Evolutionary conservation across 2,888 invertebrate species (phyloP), one percentile per base, ranked within the genome.

Genomic region (Eurytoma adleriae): DNA sequence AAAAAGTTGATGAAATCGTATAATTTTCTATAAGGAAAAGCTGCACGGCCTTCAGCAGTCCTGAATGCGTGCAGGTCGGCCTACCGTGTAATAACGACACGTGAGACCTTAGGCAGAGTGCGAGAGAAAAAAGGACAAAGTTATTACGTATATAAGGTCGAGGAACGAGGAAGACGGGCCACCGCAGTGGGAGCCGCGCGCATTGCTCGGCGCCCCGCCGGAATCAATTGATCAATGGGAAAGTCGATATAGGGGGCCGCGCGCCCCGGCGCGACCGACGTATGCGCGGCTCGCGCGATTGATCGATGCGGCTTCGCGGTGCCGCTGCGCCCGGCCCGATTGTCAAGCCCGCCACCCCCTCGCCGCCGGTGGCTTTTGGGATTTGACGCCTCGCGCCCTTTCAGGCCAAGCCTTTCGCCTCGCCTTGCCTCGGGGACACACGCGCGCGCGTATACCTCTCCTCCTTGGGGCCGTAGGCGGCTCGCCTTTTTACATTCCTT

Each of bases 271-370:
- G 13, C 18, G 12, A 10, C 48, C 57, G 40, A 71, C 57, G 48
- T 62, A 72, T 56, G 64, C 59, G 67, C 24, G 50, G 16, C 20
- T 1, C 48, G 20, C 71, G 30, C 56, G 83, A 83, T 85, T 85
- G 86, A 86, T 86, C 86, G 84, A 86, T 85, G 83, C 56, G 78
- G 66, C 68, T 61, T 64, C 40, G 50, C 66, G 74, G 18, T 13
- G n/a, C 64, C 52, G 52, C 56, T 56, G n/a, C 54, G 77, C 52
- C 24, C 20, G 62, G 14, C 48, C n/a, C 67, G 74, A 57, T 74
- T 40, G 66, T 16, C 66, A 40, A 40, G 40, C 18, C 56, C 20
- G 57, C 30, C 27, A 20, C 69, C 14, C 0, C 12, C 30, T 4
- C 40, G 0, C 40, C 24, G n/a, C 20, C 40, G 64, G 56, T n/a